phyloP scores from a whole-genome alignment of 2,113 vertebrate genomes.

The Ranitomeya variabilis region DNA sequence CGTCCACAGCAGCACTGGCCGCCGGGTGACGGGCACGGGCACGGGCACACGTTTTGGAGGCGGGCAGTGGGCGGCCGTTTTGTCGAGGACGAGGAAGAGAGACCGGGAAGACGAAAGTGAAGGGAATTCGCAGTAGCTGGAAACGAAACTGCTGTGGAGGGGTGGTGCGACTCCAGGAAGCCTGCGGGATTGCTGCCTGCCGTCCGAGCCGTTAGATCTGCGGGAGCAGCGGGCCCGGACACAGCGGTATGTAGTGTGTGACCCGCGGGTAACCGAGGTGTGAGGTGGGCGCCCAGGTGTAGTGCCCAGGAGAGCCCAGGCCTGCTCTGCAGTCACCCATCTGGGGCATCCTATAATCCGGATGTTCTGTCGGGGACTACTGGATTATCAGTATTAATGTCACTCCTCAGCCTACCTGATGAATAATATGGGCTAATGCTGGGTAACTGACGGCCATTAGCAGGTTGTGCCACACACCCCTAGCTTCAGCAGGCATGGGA shows the following conservation, averaged over 20 bases:
- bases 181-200: neutral
- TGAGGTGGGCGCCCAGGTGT: neutral
- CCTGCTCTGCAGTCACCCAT: neutral
- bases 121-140: neutral
- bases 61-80: neutral
- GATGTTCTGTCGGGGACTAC: no score
- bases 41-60: constrained; percentile 13
- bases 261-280: neutral
- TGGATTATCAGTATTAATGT: no score
- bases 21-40: neutral
- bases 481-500: no score
- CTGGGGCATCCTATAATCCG: no score
- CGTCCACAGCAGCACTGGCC: neutral
- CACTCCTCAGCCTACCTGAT: no score
- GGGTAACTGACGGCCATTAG: no score
- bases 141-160: constrained; percentile 47
- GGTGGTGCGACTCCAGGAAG: neutral
- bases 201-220: neutral
- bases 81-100: neutral
- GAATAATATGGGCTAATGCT: no score
- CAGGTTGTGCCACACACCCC: no score
- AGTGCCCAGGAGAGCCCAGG: no score
- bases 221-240: neutral
- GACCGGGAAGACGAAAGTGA: constrained; percentile 38
- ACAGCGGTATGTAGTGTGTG: neutral